Conservation (phyloP, 2,113 vertebrate species). For the Bos javanicus region DNA sequence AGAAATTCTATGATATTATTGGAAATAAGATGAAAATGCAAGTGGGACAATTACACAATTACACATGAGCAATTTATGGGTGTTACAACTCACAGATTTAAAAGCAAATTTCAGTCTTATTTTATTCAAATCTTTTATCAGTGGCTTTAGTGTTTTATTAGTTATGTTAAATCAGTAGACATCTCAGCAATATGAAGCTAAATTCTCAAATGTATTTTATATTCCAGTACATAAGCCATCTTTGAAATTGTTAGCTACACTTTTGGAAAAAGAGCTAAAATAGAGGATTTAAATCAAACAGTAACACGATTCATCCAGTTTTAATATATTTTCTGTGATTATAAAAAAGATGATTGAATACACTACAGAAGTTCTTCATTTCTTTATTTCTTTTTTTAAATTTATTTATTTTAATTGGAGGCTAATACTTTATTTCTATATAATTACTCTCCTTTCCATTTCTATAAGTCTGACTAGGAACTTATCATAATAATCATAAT, state of each 20-base stretch:
- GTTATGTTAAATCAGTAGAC: background rate
- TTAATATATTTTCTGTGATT: background rate
- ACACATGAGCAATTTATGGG: background rate
- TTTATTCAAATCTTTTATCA: background rate
- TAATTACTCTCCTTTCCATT: background rate
- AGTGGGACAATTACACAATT: background rate
- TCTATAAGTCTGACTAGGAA: background rate
- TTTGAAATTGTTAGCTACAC: background rate
- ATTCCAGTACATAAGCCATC: background rate
- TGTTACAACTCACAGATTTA: background rate
- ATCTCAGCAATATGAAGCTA: background rate
- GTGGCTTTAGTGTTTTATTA: background rate
- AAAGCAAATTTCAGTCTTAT: background rate
- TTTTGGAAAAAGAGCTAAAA: background rate
- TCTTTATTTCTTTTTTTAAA: background rate
- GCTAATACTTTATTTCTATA: background rate
- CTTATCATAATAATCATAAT: background rate
- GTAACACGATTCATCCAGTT: background rate
- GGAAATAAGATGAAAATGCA: background rate
- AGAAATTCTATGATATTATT: background rate
- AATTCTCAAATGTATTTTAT: background rate
- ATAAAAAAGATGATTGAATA: background rate
- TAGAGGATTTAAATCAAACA: background rate
- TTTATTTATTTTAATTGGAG: too few species aligned
- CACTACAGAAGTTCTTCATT: background rate